phyloP scores from a whole-genome alignment of 2,888 invertebrate genomes.

The Drosophila percnosoma region DNA sequence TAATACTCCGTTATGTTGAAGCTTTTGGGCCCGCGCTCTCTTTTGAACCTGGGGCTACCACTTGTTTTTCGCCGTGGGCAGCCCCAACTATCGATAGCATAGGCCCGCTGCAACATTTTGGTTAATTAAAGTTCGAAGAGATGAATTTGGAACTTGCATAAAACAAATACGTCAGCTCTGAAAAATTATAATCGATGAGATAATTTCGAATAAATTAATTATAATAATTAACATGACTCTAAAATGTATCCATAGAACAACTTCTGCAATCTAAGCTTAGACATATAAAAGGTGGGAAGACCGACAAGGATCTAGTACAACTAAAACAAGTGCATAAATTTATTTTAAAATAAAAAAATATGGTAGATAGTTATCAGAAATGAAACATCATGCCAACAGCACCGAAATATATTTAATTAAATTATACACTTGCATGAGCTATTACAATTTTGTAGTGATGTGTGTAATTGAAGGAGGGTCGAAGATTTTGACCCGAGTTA shows the following conservation, averaged over 20 bases:
- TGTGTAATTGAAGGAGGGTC: background rate
- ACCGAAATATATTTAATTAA: background rate
- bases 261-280: background rate
- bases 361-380: background rate
- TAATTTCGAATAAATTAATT: background rate
- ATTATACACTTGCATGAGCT: background rate
- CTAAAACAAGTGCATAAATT: background rate
- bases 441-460: background rate
- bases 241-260: background rate
- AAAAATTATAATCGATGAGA: background rate
- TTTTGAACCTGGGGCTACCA: too few relatives aligned
- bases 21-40: too few relatives aligned
- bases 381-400: background rate
- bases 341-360: background rate
- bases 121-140: conserved; percentile 8
- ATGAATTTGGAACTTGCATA: background rate
- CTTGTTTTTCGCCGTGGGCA: too few relatives aligned
- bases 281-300: background rate
- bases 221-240: background rate
- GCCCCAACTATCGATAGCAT: too few relatives aligned
- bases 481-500: background rate
- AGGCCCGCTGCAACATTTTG: background rate
- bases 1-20: too few relatives aligned
- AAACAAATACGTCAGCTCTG: background rate
- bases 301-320: background rate